Base-by-base conservation (phyloP, 2,113 vertebrate species). In the Amia ocellicauda region DNA sequence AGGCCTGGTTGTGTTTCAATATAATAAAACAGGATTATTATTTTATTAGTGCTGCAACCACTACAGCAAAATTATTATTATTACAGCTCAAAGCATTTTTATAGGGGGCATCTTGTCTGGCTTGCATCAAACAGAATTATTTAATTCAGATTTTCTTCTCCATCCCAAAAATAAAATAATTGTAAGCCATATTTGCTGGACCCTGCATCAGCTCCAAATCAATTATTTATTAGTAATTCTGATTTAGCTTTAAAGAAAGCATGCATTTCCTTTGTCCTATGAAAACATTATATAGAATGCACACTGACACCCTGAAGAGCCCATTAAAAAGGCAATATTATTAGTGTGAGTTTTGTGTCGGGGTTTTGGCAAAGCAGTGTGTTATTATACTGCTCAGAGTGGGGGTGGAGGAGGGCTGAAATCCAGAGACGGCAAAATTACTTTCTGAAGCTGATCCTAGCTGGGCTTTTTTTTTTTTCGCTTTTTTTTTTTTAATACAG, bases 401-500 rank as follows among this genome's bases (percentile, higher is more conserved):
- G 50, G 42, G 43, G 62, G 60, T 56, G 60, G 54, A 45, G 52
- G 53, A 70, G 58, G 51, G 45, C 29, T 70, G 67, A 64, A 72
- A 78, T 76, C 70, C 70, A 75, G 82, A 86, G 77, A 83, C 67
- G 68, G 79, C 67, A 58, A 62, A 63, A 67, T 58, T 58, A 67
- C 72, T 70, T 69, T 70, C 71, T 78, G 76, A 72, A 72, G 74
- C 76, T 83, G 68, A 80, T 70, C 76, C 78, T 69, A 74, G 67
- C 69, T 78, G 79, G 74, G 59, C 41, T 60, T 17, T 74, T 68
- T 71, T 71, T 71, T 73, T n/a, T n/a, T n/a, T 77, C 19, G 74
- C 69, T 71, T 71, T 71, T 73, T 71, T 71, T 73, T 77, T 80
- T 74, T 83, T 85, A 74, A 86, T 76, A 85, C 81, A 69, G 84